Conservation (phyloP, 92 coral and sea anemone genomes). For the Parazoanthus swiftii region DNA sequence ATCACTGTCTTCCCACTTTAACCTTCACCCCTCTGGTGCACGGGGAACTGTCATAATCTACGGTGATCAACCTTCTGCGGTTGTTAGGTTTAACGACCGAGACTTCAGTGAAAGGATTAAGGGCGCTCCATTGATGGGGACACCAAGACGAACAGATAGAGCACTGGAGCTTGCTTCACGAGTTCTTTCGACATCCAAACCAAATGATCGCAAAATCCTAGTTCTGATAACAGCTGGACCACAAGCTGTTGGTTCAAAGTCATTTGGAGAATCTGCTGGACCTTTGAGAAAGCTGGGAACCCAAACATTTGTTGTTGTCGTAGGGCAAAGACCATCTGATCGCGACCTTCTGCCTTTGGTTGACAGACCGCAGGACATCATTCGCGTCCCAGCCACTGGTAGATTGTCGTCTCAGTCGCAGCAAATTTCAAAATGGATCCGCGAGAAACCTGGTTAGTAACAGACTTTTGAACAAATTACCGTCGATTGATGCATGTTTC, state of each 20-base stretch:
- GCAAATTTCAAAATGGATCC: background rate
- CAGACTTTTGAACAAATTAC: background rate
- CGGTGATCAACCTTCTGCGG: slow-evolving; percentile 47
- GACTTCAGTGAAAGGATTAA: slow-evolving; percentile 49
- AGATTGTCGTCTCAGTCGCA: slow-evolving; percentile 17
- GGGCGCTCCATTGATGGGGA: slow-evolving; percentile 52
- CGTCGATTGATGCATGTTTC: background rate
- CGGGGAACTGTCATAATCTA: slow-evolving; percentile 60
- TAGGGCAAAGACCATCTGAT: slow-evolving; percentile 46
- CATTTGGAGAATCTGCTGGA: slow-evolving; percentile 46
- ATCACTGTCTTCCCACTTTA: slow-evolving; percentile 46
- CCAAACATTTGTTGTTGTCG: slow-evolving; percentile 59
- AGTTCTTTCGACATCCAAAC: slow-evolving; percentile 50
- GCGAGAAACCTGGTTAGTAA: slow-evolving; percentile 9
- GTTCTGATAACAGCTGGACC: slow-evolving; percentile 61
- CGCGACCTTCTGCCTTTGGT: slow-evolving; percentile 20
- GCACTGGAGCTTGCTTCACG: slow-evolving; percentile 57
- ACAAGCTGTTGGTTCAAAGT: slow-evolving; percentile 54
- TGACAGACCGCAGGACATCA: slow-evolving; percentile 16
- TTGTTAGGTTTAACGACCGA: slow-evolving; percentile 39
- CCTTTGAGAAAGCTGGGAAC: slow-evolving; percentile 61
- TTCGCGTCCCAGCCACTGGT: slow-evolving; percentile 5
- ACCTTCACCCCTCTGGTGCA: slow-evolving; percentile 48
- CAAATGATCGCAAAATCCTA: slow-evolving; percentile 54
- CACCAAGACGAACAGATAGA: slow-evolving; percentile 56